These are phyloP conservation scores for Buceros bicornis DNA, from an alignment of 2,797 vertebrate species.

Conservation along the genomic window DNA sequence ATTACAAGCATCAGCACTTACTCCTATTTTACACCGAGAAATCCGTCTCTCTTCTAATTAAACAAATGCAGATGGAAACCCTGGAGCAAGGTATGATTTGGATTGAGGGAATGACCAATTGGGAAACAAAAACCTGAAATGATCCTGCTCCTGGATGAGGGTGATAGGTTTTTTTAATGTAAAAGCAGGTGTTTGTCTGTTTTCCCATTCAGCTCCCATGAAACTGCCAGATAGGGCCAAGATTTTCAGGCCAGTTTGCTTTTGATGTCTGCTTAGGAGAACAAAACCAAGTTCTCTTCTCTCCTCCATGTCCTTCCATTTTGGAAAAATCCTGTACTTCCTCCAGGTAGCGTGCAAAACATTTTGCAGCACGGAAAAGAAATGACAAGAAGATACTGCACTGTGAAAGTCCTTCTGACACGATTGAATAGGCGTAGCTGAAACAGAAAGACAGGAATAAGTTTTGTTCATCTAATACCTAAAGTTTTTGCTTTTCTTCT, in stretches of 20 bases:
- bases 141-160: background rate
- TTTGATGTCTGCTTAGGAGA: background rate
- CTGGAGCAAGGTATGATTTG: background rate
- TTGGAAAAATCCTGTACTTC: background rate
- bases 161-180: background rate
- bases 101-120: background rate
- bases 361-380: background rate
- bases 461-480: background rate
- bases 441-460: background rate
- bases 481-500: background rate
- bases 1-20: background rate
- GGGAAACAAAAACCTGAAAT: background rate
- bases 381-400: background rate
- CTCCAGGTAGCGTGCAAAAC: background rate
- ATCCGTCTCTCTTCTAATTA: background rate
- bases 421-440: background rate
- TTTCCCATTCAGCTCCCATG: background rate
- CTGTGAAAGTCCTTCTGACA: background rate
- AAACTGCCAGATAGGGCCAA: background rate
- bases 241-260: background rate
- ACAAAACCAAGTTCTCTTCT: background rate
- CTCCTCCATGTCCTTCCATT: background rate
- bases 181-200: fast-evolving
- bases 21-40: background rate
- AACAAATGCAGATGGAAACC: background rate